A percentile compares a stretch with the other conserved stretches of the same genome.
Conservation (phyloP, 53 echinoderm and acorn worm species). For the Luidia sarsii region DNA sequence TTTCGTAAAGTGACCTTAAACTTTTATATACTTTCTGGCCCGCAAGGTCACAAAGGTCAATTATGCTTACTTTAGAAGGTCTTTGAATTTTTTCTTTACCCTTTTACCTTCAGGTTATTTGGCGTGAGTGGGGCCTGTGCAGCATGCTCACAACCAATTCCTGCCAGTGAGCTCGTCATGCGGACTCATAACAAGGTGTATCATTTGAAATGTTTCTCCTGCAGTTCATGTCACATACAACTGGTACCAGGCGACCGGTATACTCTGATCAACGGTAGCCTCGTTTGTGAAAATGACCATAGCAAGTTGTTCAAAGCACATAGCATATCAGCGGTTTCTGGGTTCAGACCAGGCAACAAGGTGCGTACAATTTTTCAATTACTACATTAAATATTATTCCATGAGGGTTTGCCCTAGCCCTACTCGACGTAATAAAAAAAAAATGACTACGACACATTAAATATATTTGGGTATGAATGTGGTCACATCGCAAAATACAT, state of each 20-base stretch:
- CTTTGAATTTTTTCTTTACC: no score
- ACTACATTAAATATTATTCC: no score
- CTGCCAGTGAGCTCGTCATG: conserved; percentile 97
- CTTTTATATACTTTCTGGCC: no score
- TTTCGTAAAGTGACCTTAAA: no score
- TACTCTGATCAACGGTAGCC: conserved; percentile 92
- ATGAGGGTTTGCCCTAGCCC: no score
- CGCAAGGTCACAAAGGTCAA: no score
- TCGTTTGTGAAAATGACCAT: conserved; percentile 96
- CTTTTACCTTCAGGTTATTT: conserved; percentile 77
- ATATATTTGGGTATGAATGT: no score
- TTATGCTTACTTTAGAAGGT: no score
- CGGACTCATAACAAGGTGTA: conserved; percentile 92
- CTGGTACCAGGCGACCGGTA: conserved; percentile 92
- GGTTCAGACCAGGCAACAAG: conserved; percentile 85
- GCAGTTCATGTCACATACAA: conserved; percentile 93
- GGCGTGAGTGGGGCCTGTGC: conserved; percentile 94
- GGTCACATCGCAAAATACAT: no score
- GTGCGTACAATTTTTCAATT: conserved; percentile 69
- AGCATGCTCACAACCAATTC: conserved; percentile 93
- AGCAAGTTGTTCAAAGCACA: conserved; percentile 87
- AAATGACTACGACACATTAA: no score
- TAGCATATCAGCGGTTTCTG: conserved; percentile 51
- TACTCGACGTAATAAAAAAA: no score
- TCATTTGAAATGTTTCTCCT: conserved; percentile 97